Evolutionary conservation across 1,140 invertebrate species (phyloP).

Genomic region (Procambarus virginalis): DNA sequence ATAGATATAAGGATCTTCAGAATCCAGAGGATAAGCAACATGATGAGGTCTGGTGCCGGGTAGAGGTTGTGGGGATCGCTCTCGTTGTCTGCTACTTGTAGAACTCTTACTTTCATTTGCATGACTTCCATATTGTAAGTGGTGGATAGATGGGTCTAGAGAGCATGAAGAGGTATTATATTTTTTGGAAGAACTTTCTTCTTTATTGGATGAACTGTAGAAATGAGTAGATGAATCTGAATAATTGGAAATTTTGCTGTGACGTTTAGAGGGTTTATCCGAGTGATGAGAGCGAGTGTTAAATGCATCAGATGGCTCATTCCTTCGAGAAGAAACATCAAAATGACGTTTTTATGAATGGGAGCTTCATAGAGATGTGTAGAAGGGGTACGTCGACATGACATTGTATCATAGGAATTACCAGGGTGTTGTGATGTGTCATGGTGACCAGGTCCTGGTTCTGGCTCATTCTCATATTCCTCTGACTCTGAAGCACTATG

Average conservation of each 20-base stretch:
- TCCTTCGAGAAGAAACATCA: constrained; percentile 21
- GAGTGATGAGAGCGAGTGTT: constrained; percentile 10
- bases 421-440: neutral
- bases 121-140: constrained; percentile 1
- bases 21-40: constrained; percentile 14
- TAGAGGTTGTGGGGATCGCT: constrained; percentile 17
- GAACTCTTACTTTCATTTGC: neutral
- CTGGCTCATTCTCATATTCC: constrained; percentile 34
- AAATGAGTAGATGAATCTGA: constrained; percentile 1
- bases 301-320: constrained; percentile 20
- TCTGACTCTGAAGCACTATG: constrained; percentile 56
- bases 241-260: constrained; percentile 20
- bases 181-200: constrained; percentile 15
- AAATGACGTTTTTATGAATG: constrained; percentile 9
- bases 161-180: constrained; percentile 10
- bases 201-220: constrained; percentile 25
- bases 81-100: neutral
- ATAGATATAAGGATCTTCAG: constrained; percentile 47
- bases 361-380: constrained; percentile 13
- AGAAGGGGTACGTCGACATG: constrained; percentile 6
- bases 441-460: neutral
- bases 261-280: constrained; percentile 22
- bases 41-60: constrained; percentile 26
- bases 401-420: constrained; percentile 46
- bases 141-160: neutral